Evolutionary conservation across 2,888 invertebrate species (phyloP).

Genomic region (Drosophila niveifrons): DNA sequence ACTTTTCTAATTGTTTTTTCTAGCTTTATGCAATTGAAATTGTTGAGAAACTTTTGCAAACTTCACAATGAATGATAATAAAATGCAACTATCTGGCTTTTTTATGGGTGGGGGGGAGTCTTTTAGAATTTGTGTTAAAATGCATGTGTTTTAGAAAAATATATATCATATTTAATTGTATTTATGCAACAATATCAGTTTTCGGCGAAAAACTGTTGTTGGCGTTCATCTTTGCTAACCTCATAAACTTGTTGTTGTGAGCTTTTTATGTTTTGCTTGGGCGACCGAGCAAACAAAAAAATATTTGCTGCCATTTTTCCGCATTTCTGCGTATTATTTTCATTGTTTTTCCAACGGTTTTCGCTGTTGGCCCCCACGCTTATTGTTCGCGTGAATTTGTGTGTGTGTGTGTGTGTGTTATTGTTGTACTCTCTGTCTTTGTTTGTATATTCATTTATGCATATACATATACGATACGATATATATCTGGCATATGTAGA

Average conservation of each 20-base stretch:
- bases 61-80: not conserved
- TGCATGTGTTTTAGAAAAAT: slow-evolving; percentile 25
- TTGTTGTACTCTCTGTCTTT: slow-evolving; percentile 47
- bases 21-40: not conserved
- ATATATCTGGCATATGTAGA: slow-evolving; percentile 54
- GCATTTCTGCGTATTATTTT: slow-evolving; percentile 75
- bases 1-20: not conserved
- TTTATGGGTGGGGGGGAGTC: not conserved
- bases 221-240: slow-evolving; percentile 22
- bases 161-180: slow-evolving; percentile 48
- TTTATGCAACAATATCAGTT: slow-evolving; percentile 29
- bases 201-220: not conserved
- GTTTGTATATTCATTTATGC: slow-evolving; percentile 67
- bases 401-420: slow-evolving; percentile 32
- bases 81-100: not conserved
- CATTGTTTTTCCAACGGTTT: slow-evolving; percentile 65
- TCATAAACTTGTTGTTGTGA: slow-evolving; percentile 7
- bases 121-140: not conserved
- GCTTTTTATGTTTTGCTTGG: slow-evolving; percentile 46
- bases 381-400: slow-evolving; percentile 9
- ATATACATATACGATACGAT: slow-evolving; percentile 17
- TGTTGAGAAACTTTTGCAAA: not conserved
- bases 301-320: slow-evolving; percentile 63
- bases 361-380: slow-evolving; percentile 43
- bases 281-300: slow-evolving; percentile 41